phyloP scores from a whole-genome alignment of 2,888 invertebrate species.

The Athalia circularis region DNA sequence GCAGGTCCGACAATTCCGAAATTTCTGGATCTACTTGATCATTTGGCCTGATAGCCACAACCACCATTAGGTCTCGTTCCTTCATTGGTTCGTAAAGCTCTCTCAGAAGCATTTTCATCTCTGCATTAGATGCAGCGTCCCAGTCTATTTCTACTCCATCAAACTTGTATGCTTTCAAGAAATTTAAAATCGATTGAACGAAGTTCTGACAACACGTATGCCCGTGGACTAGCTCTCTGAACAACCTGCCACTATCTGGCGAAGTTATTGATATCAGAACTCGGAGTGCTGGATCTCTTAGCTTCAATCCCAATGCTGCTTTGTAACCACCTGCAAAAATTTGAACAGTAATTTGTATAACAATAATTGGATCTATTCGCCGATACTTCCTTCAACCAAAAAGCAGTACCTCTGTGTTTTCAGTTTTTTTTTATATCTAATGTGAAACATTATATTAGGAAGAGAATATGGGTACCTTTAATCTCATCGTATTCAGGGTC shows the following conservation, averaged over 20 bases:
- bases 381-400: too few relatives aligned
- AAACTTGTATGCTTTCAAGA: slow-evolving; percentile 82
- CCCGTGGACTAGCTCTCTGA: slow-evolving; percentile 78
- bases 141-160: slow-evolving; percentile 89
- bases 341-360: neutral
- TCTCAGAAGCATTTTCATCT: slow-evolving; percentile 78
- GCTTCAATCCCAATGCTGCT: slow-evolving; percentile 82
- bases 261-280: slow-evolving; percentile 81
- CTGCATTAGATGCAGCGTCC: slow-evolving; percentile 74
- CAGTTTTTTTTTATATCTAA: neutral
- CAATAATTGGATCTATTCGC: too few relatives aligned
- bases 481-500: slow-evolving; percentile 84
- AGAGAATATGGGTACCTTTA: slow-evolving; percentile 76
- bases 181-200: slow-evolving; percentile 79
- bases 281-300: slow-evolving; percentile 80
- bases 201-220: slow-evolving; percentile 76
- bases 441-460: neutral
- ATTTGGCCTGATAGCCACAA: slow-evolving; percentile 79
- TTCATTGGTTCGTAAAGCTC: slow-evolving; percentile 80
- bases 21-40: slow-evolving; percentile 81
- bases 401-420: too few relatives aligned
- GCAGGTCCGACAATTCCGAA: slow-evolving; percentile 79
- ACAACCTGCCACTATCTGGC: slow-evolving; percentile 77
- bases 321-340: slow-evolving; percentile 81
- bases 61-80: slow-evolving; percentile 77